Evolutionary conservation across 2,113 vertebrate genomes (phyloP).

Genomic region (Canis aureus): DNA sequence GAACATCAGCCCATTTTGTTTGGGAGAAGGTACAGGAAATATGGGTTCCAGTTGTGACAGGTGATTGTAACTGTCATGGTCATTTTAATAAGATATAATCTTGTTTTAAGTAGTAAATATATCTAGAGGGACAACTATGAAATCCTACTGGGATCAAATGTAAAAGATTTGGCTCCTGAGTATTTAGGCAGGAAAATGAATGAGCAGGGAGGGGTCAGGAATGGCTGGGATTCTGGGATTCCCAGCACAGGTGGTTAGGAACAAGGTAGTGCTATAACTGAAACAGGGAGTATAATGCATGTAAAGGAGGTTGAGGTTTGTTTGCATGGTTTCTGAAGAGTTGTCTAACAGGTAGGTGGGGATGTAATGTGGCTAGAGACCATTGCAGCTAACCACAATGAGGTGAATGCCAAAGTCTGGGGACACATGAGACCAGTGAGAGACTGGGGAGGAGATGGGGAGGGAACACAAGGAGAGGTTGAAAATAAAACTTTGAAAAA

Average conservation of each 20-base stretch:
- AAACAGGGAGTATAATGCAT: constrained; percentile 22
- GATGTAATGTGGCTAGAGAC: not conserved
- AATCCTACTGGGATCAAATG: not conserved
- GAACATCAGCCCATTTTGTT: not conserved
- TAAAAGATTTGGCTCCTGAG: not conserved
- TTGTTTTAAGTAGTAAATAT: not conserved
- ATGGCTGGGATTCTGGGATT: not conserved
- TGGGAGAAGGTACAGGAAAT: not conserved
- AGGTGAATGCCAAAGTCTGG: not conserved
- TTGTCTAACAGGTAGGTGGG: not conserved
- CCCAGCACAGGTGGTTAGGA: not conserved
- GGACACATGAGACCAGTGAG: not conserved
- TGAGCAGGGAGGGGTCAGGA: not conserved
- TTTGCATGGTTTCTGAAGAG: not conserved
- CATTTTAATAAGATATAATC: not conserved
- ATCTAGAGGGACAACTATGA: not conserved
- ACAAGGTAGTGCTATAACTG: not conserved
- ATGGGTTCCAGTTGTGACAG: not conserved
- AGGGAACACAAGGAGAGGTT: not conserved
- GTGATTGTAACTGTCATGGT: not conserved
- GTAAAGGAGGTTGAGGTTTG: not conserved
- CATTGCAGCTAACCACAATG: not conserved
- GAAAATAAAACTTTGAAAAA: not conserved
- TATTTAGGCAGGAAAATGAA: constrained; percentile 55
- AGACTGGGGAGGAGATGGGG: not conserved